Evolutionary conservation across 2,113 vertebrate species (phyloP).

Genomic region (Elanus axillaris): DNA sequence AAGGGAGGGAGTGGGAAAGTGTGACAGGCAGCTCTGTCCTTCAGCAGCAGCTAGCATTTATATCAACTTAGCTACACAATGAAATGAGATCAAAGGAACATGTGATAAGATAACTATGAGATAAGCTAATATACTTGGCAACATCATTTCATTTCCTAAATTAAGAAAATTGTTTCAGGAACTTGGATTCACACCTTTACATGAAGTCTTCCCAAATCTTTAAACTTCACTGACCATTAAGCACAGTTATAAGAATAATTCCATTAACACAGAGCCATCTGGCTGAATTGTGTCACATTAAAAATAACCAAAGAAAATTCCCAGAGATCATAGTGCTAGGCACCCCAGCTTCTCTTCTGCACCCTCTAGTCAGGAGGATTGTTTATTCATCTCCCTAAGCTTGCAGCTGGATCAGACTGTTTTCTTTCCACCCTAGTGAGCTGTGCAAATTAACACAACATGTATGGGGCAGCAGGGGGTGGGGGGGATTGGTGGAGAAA

Average conservation of each 20-base stretch:
- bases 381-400: not conserved
- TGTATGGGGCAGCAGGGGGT: not conserved
- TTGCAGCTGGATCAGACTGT: not conserved
- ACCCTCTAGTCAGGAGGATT: not conserved
- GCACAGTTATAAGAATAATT: not conserved
- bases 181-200: not conserved
- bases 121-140: not conserved
- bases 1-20: not conserved
- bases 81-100: not conserved
- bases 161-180: not conserved
- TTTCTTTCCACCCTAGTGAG: not conserved
- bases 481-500: too few species aligned
- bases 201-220: not conserved
- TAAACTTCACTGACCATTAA: not conserved
- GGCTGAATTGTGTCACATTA: not conserved
- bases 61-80: not conserved
- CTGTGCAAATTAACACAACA: not conserved
- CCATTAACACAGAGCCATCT: not conserved
- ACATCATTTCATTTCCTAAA: not conserved
- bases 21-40: not conserved
- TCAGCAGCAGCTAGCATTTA: not conserved
- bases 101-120: not conserved
- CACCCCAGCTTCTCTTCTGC: not conserved
- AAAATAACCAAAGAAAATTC: not conserved
- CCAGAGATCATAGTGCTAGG: not conserved